phyloP scores from a whole-genome alignment of 1,140 invertebrate genomes.

The Cyphomyrmex costatus region DNA sequence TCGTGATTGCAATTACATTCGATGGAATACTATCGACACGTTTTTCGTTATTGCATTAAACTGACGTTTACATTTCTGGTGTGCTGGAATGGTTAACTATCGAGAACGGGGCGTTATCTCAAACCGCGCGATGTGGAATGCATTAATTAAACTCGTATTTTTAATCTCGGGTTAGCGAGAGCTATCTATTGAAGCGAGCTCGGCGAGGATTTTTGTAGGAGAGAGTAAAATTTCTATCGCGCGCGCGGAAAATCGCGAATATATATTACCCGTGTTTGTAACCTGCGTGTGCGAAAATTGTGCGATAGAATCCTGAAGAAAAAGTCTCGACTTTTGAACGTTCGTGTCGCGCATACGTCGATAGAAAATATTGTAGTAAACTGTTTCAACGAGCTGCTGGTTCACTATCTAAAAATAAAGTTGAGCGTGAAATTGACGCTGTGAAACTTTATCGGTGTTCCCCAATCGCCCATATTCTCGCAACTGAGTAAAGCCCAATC shows the following conservation, averaged over 20 bases:
- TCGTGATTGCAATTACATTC: conserved; percentile 25
- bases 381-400: conserved; percentile 41
- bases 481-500: conserved; percentile 47
- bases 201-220: conserved; percentile 37
- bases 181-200: conserved; percentile 9
- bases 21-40: conserved; percentile 18
- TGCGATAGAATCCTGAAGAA: conserved; percentile 36
- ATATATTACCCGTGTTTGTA: conserved; percentile 11
- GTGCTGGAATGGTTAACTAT: conserved; percentile 13
- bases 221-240: conserved; percentile 44
- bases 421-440: conserved; percentile 54
- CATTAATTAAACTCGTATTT: conserved; percentile 58
- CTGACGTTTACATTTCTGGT: conserved; percentile 37
- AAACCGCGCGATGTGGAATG: conserved; percentile 34
- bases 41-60: conserved; percentile 48
- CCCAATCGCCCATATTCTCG: conserved; percentile 53
- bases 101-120: conserved; percentile 33
- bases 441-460: conserved; percentile 59
- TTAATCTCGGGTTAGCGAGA: conserved; percentile 24
- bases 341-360: background rate
- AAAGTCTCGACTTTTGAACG: background rate
- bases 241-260: conserved; percentile 37
- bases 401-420: conserved; percentile 57
- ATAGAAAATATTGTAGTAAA: conserved; percentile 57
- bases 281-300: conserved; percentile 18